A percentile compares a stretch with the other conserved stretches of the same genome.
Conservation (phyloP, 2,888 invertebrate genomes). For the Atherix ibis region DNA sequence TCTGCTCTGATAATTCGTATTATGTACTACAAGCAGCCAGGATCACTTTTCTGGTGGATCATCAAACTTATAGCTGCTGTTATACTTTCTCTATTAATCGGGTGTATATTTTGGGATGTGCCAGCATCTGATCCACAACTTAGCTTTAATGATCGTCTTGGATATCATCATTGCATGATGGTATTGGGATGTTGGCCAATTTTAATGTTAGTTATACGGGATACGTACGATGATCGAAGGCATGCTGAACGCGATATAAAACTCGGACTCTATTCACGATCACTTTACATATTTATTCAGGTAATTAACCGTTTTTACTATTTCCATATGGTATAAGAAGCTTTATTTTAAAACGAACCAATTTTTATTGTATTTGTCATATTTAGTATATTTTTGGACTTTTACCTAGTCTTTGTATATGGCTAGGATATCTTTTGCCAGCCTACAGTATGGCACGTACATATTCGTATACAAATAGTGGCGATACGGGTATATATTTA, state of each 20-base stretch:
- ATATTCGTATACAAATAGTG: conserved; percentile 49
- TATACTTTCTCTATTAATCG: conserved; percentile 65
- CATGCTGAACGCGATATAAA: conserved; percentile 67
- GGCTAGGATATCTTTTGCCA: conserved; percentile 72
- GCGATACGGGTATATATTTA: conserved; percentile 52
- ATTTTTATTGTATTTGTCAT: conserved; percentile 2
- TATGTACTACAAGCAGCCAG: conserved; percentile 66
- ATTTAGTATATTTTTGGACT: conserved; percentile 61
- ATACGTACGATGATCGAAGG: conserved; percentile 34
- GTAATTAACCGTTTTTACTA: conserved; percentile 40
- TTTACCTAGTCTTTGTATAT: conserved; percentile 61
- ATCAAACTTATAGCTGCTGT: conserved; percentile 64
- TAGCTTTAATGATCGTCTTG: conserved; percentile 59
- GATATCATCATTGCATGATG: conserved; percentile 75
- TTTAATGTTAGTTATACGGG: conserved; percentile 39
- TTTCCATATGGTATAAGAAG: neutral
- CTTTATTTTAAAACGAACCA: neutral
- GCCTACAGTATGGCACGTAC: conserved; percentile 79
- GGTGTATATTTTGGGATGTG: conserved; percentile 81
- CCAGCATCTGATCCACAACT: conserved; percentile 59
- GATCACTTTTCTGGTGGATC: conserved; percentile 63
- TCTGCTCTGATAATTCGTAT: conserved; percentile 43
- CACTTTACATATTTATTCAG: conserved; percentile 64
- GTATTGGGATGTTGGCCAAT: conserved; percentile 66
- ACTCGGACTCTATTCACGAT: conserved; percentile 63